A percentile compares a stretch with the other conserved stretches of the same genome.
Evolutionary conservation across 1,140 invertebrate genomes (phyloP).

Genomic region (Zaprionus vittiger): DNA sequence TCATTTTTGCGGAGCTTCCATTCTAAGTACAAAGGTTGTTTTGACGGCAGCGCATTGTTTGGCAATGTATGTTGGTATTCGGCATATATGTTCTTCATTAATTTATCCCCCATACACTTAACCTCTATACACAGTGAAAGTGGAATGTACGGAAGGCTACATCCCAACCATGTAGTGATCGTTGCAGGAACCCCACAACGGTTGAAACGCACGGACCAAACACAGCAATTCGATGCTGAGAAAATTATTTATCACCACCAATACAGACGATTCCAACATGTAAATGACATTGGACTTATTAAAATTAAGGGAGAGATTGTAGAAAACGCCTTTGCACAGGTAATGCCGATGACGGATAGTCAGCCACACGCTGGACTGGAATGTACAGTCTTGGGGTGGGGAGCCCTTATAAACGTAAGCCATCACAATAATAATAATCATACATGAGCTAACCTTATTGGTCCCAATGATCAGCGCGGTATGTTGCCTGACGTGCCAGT

Average conservation of each 20-base stretch:
- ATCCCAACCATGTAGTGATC: not conserved
- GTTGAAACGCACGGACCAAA: not conserved
- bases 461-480: not conserved
- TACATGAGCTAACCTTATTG: not conserved
- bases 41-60: not conserved
- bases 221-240: not conserved
- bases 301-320: not conserved
- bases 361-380: not conserved
- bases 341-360: not conserved
- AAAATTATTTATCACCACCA: not conserved
- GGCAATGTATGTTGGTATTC: not conserved
- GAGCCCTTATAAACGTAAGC: not conserved
- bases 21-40: not conserved
- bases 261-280: fast-evolving
- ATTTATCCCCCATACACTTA: not conserved
- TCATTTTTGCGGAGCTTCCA: not conserved
- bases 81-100: not conserved
- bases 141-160: not conserved
- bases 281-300: not conserved
- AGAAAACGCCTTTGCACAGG: not conserved
- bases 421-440: not conserved
- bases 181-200: not conserved
- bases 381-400: not conserved
- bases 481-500: not conserved
- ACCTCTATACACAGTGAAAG: not conserved